These are phyloP conservation scores for Ceratoteleas bidentatus DNA, from an alignment of 1,140 invertebrate species.

Conservation along the genomic window DNA sequence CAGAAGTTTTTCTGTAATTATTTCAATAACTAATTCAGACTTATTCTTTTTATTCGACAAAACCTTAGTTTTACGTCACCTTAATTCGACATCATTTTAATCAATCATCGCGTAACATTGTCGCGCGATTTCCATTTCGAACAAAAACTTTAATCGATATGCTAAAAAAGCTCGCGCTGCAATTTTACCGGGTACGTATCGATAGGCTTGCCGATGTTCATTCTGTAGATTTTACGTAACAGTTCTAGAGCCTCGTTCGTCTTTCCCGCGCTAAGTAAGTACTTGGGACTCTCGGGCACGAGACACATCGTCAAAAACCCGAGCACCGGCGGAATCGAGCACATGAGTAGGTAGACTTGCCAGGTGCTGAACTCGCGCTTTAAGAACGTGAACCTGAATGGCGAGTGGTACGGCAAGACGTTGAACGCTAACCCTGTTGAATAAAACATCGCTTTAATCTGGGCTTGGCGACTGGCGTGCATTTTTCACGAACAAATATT, in stretches of 20 bases:
- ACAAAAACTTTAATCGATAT: no score
- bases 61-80: no score
- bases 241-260: constrained; percentile 75
- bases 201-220: constrained; percentile 75
- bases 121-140: no score
- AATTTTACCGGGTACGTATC: constrained; percentile 80
- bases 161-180: no score
- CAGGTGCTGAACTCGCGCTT: constrained; percentile 80
- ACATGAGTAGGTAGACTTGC: constrained; percentile 82
- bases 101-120: no score
- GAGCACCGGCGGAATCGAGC: constrained; percentile 73
- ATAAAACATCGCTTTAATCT: constrained; percentile 46
- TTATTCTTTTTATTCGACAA: no score
- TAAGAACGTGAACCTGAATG: constrained; percentile 72
- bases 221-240: constrained; percentile 76
- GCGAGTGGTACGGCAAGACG: constrained; percentile 77
- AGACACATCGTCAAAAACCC: constrained; percentile 72
- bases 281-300: constrained; percentile 82
- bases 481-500: constrained; percentile 1
- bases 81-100: no score
- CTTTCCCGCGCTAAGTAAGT: constrained; percentile 79
- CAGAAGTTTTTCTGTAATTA: no score
- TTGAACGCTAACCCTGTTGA: constrained; percentile 81
- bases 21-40: no score
- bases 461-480: neutral